phyloP scores from a whole-genome alignment of 1,140 invertebrate species.

The Sycobia sp. region DNA sequence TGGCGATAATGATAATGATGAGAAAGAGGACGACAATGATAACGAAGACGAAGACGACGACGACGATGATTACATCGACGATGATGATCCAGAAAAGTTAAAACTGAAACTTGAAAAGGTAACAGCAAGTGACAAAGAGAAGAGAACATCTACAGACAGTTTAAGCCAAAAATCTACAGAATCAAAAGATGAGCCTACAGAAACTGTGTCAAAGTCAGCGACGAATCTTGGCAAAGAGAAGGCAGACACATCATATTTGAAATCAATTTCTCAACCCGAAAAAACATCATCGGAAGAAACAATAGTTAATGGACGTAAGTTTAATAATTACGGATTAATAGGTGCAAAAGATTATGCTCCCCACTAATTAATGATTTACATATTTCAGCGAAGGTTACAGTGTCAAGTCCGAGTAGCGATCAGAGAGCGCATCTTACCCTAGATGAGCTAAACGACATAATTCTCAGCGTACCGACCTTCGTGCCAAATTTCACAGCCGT shows the following conservation, averaged over 20 bases:
- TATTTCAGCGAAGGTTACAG: constrained; percentile 26
- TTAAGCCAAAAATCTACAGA: constrained; percentile 6
- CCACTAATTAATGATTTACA: neutral
- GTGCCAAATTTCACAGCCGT: constrained; percentile 70
- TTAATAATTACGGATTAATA: no score
- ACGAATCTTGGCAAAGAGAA: constrained; percentile 9
- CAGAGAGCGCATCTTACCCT: constrained; percentile 46
- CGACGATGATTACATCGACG: constrained; percentile 24
- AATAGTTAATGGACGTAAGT: constrained; percentile 40
- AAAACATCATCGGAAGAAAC: constrained; percentile 31
- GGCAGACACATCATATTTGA: no score
- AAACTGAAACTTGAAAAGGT: constrained; percentile 53
- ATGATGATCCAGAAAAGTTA: constrained; percentile 13
- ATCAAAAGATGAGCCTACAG: constrained; percentile 23
- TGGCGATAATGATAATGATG: no score
- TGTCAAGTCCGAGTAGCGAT: constrained; percentile 41
- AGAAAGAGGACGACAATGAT: no score
- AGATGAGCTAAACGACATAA: constrained; percentile 53
- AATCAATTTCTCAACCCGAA: no score
- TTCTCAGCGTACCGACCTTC: constrained; percentile 68
- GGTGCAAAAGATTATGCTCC: no score
- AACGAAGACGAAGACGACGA: constrained; percentile 24
- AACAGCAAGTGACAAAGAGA: constrained; percentile 55
- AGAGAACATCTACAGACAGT: constrained; percentile 35
- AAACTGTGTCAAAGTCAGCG: constrained; percentile 35